These are phyloP conservation scores for Ochotona princeps DNA, from an alignment of 2,113 vertebrate species.

Conservation along the genomic window DNA sequence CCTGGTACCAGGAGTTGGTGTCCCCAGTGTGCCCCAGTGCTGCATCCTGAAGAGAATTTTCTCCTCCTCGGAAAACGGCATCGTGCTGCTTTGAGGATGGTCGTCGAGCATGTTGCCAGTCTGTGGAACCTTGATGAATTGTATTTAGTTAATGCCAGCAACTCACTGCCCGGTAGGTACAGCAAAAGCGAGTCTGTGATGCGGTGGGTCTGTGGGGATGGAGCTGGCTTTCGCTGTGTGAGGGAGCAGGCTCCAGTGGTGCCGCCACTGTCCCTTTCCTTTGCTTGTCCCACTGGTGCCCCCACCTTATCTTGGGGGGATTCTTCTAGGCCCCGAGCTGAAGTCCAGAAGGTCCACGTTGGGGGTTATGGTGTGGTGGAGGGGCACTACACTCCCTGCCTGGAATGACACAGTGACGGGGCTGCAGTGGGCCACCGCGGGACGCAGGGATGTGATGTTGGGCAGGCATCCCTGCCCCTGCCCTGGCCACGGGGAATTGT, in stretches of 20 bases:
- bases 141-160: neutral
- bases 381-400: neutral
- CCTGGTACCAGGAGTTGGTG: no score
- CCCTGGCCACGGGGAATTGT: neutral
- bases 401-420: no score
- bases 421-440: no score
- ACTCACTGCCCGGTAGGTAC: neutral
- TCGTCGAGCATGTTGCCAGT: neutral
- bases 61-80: neutral
- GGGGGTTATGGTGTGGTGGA: neutral
- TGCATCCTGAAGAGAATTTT: neutral
- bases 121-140: neutral
- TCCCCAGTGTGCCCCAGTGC: neutral
- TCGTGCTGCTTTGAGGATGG: neutral
- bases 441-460: neutral
- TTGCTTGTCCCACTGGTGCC: neutral
- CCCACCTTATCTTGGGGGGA: neutral
- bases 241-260: neutral
- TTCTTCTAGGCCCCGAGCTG: neutral
- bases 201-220: neutral
- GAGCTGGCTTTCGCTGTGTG: neutral
- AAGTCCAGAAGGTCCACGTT: neutral
- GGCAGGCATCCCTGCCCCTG: neutral
- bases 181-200: neutral
- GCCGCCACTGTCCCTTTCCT: neutral